These are phyloP conservation scores for Lagenorhynchus albirostris DNA, from an alignment of 2,113 vertebrate species.

Conservation along the genomic window DNA sequence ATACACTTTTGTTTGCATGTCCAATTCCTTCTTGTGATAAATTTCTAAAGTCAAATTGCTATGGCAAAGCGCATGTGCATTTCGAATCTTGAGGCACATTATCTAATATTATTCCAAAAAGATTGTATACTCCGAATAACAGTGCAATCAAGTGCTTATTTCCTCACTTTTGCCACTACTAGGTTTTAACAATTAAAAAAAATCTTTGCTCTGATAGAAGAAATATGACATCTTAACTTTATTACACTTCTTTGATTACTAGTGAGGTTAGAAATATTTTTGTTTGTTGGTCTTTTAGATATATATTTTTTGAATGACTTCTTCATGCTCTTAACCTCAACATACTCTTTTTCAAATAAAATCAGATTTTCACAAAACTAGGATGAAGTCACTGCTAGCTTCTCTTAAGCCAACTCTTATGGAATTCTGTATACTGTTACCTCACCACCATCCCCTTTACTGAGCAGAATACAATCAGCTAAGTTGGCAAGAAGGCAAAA, in stretches of 20 bases:
- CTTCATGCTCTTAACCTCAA: neutral
- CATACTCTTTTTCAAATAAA: neutral
- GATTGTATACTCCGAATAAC: neutral
- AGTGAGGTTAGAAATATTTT: constrained; percentile 22
- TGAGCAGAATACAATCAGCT: neutral
- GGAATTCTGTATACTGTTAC: neutral
- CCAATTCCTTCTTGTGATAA: neutral
- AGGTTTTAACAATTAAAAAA: neutral
- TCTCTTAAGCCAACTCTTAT: neutral
- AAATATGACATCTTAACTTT: neutral
- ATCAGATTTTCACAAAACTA: neutral
- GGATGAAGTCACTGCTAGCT: neutral
- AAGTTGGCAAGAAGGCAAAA: neutral
- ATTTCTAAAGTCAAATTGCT: neutral
- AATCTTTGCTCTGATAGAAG: neutral
- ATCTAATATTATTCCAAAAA: neutral
- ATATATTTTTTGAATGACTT: neutral
- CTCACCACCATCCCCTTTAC: neutral
- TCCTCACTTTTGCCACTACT: neutral
- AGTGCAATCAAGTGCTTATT: neutral
- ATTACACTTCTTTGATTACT: neutral
- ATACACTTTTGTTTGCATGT: neutral
- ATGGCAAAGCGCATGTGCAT: neutral
- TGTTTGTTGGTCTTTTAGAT: neutral
- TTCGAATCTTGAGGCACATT: neutral